Base-by-base conservation (phyloP, 1,140 invertebrate genomes). In the Limonius californicus region DNA sequence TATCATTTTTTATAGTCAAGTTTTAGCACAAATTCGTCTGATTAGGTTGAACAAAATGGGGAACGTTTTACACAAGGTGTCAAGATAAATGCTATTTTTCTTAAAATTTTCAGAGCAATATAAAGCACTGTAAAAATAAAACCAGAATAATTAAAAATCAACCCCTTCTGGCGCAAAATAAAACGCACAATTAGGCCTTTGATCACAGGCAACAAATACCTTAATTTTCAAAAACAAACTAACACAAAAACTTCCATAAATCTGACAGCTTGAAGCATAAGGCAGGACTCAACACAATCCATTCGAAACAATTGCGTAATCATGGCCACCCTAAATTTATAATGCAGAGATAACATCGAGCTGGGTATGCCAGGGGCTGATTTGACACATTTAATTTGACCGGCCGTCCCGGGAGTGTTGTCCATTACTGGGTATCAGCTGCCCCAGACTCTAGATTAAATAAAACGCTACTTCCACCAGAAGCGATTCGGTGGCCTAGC, bases 301-400 rank as follows among this genome's bases (percentile, higher is more conserved):
- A 68, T 69, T 69, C 59, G 62, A 69, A 69, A 69, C 65, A 69
- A 69, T 69, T 54, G 67, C 58, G 60, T 59, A 70, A 70, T 70
- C 69, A 68, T 65, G 67, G 20, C 58, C 69, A 65, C 66, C 69
- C 69, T 53, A 56, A 39, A 59, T 62, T 58, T 57, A 68, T 55
- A 16, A 53, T 35, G 57, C 19, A 68, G 63, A 59, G 66, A 59
- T 60, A 60, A 57, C 11, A 55, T 61, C 39, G 43, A 58, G 62
- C 57, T 55, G 50, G 53, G 55, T 62, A 55, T 66, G 59, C 59
- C 58, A 56, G 64, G 67, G 69, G 66, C 59, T 65, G 69, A 68
- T 68, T 70, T 70, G 69, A 68, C 69, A 70, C 69, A 70, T 70
- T 70, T 70, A 70, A 70, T 70, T 70, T 70, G 69, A 68, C 69